Base-by-base conservation (phyloP, 1,140 invertebrate species). In the Trachymyrmex septentrionalis region DNA sequence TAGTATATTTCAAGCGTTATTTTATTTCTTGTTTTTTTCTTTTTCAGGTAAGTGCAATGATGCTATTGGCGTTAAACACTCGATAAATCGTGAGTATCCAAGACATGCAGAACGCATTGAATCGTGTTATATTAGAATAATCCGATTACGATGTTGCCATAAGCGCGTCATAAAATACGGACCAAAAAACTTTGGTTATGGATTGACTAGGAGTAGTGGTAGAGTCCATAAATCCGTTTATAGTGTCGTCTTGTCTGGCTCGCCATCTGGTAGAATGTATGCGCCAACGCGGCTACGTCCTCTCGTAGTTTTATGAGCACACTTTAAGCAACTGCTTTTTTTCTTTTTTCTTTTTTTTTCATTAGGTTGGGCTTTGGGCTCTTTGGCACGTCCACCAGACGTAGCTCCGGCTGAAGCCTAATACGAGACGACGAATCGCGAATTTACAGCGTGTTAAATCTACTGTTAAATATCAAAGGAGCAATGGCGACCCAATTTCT, bases 151-250 rank as follows among this genome's bases (percentile, higher is more conserved):
- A 24, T 44, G 14, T 27, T 44, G 67, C 7, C 24, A 27, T 82
- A 6, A 72, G 66, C 69, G 30, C 48, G 53, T 21, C 57, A n/a
- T 86, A 86, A 88, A 88, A 63, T 63, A 59, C 75, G n/a, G 21
- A 63, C 81, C 69, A 64, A 86, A 80, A 78, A 59, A 63, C 77
- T 67, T n/a, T 61, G 44, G n/a, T 27, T 57, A 63, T 71, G 77
- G 53, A 86, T 90, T 55, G 55, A 66, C 71, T 73, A 53, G 34
- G 2, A n/a, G n/a, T 21, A 21, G 24, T 14, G n/a, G 21, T 24
- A 76, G 67, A 78, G 59, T 55, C 53, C 71, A 76, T 84, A 84
- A 86, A 90, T 44, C 69, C 50, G 21, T 80, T 90, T 63, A 61
- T 61, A 75, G 38, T 61, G 55, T 75, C 55, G 67, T 7, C 69